These are phyloP conservation scores for Benthosema pterotum DNA, from an alignment of 2,797 vertebrate species.

Conservation along the genomic window DNA sequence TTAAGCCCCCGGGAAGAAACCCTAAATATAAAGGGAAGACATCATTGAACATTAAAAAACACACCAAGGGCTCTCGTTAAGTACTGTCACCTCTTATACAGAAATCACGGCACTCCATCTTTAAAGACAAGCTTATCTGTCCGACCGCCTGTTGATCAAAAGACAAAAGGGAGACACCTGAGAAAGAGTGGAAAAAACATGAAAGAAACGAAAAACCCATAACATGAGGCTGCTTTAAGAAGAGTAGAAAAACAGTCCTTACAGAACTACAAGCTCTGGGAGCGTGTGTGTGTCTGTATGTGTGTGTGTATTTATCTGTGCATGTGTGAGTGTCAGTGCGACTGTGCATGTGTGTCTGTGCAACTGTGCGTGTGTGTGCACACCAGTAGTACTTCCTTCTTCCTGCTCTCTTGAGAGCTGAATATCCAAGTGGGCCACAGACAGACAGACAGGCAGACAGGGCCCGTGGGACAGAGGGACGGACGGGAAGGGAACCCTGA, in stretches of 20 bases:
- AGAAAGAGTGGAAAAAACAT: conserved; percentile 65
- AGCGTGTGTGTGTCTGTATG: conserved; percentile 11
- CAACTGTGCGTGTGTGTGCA: conserved; percentile 11
- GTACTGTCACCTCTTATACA: no score
- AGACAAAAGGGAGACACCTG: conserved; percentile 70
- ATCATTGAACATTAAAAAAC: no score
- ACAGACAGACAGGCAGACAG: no score
- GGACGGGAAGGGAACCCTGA: no score
- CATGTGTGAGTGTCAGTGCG: no score
- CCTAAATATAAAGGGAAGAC: no score
- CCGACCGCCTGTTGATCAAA: conserved; percentile 44
- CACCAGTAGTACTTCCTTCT: conserved; percentile 33
- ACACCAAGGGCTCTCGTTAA: no score
- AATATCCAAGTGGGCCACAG: conserved; percentile 39
- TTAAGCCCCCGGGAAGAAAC: no score
- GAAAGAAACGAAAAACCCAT: background rate
- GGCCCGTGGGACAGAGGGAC: no score
- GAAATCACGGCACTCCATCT: no score
- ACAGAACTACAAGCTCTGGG: conserved; percentile 56
- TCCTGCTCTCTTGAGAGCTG: conserved; percentile 49
- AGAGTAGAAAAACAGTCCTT: conserved; percentile 64
- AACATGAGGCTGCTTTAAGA: conserved; percentile 42
- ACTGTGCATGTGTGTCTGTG: no score
- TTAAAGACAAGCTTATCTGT: conserved; percentile 33
- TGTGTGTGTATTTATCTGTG: no score